These are phyloP conservation scores for Ochotona princeps DNA, from an alignment of 2,113 vertebrate species.

Conservation along the genomic window DNA sequence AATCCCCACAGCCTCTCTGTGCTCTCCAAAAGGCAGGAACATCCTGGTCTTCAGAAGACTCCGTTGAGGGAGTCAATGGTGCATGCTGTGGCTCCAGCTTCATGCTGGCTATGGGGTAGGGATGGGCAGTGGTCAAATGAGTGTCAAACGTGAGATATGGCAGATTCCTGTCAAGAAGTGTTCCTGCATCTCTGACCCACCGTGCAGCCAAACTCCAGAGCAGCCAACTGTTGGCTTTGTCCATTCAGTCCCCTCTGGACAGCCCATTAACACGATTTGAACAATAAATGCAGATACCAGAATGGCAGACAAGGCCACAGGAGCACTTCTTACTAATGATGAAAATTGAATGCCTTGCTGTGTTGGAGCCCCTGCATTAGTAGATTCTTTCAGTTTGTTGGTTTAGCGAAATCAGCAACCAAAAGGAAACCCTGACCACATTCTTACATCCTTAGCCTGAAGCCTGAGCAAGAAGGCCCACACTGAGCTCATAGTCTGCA, in stretches of 20 bases:
- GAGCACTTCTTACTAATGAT: background rate
- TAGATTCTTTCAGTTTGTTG: background rate
- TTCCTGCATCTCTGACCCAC: accelerated
- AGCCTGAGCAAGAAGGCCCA: background rate
- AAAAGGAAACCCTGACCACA: background rate
- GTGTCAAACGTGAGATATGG: accelerated
- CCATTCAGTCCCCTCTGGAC: background rate
- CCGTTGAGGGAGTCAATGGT: background rate
- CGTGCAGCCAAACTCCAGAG: background rate
- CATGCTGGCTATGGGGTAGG: background rate
- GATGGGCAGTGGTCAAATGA: no score
- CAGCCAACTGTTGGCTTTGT: background rate
- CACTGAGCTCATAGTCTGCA: accelerated
- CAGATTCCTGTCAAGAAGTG: background rate
- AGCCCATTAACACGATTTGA: background rate
- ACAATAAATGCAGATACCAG: background rate
- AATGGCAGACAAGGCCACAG: no score
- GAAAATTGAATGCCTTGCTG: background rate
- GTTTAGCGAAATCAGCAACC: constrained; percentile 32
- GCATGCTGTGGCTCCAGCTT: background rate
- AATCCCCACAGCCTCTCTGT: background rate
- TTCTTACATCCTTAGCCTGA: background rate
- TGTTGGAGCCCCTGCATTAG: background rate
- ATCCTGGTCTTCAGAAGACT: background rate
- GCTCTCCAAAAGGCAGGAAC: background rate